Base-by-base conservation (phyloP, 2,113 vertebrate genomes). In the Odontesthes bonariensis region DNA sequence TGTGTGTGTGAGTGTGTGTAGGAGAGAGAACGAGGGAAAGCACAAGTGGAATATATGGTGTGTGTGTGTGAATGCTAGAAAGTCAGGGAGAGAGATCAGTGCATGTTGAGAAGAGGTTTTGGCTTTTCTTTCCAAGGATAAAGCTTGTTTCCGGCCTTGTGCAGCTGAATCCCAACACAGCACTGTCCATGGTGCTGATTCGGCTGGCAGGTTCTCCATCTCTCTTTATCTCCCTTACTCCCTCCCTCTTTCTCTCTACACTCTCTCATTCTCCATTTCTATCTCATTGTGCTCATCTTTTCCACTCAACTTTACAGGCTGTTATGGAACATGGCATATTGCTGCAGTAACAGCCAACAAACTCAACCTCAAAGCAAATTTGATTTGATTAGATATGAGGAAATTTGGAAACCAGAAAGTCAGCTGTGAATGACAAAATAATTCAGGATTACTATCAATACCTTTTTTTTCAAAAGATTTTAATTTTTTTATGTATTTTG, bases 181-280 rank as follows among this genome's bases (percentile, higher is more conserved):
- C 75, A 1, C 85, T 91, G 88, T 91, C 91, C 88, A 8, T 83
- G 83, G 81, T 91, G 88, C 91, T 92, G 84, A 92, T 88, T 82
- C 42, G 56, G 80, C 87, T 83, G 60, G 35, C 56, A 68, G 79
- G 42, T 70, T 66, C 83, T 75, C 59, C 9, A 23, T 64, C 75
- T 64, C 55, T 79, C 77, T 86, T 75, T 74, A 65, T 75, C 78
- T 71, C 14, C 42, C 59, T 58, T 33, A 19, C 69, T 78, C 52
- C 58, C 31, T 49, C 53, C 23, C 54, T 69, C 63, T 38, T 10
- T 44, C n/a, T 46, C 47, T 70, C 78, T 35, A 33, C 61, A 49
- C 64, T 69, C 38, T 59, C 19, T 65, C 53, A 69, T 52, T 46
- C 60, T 46, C 35, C 49, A 69, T 77, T 67, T 65, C 47, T 83